Evolutionary conservation across 2,888 invertebrate genomes (phyloP), one percentile per base, ranked within the genome.

Genomic region (Serripes groenlandicus): DNA sequence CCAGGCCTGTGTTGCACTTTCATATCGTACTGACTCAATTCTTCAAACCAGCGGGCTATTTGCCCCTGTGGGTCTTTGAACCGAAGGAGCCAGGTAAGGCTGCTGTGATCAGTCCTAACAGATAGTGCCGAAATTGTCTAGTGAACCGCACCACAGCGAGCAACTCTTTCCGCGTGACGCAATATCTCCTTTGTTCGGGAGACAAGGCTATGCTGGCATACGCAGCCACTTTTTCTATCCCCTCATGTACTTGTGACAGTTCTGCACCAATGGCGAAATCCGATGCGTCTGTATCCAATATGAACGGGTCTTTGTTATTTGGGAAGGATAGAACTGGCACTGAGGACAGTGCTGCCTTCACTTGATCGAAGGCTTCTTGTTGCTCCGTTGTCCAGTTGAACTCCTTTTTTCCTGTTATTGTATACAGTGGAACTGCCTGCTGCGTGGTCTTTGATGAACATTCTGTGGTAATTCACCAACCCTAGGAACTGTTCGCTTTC

Each of bases 1-100:
- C 79, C 75, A 18, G 66, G 32, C 5, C 79, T 64, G 35, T 83
- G 83, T 72, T 78, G 34, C 9, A 87, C 73, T 3, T 37, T n/a
- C 81, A 88, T 76, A 37, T 83, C 54, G 60, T 79, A 88, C 56
- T 87, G 83, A 1, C 64, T 37, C 9, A 88, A 54, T 42, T 85
- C 85, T 32, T 85, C 85, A n/a, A 85, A 35, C 89, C 87, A 86
- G 18, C 83, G 35, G 1, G 86, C 86, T 9, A 87, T 35, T 28
- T 85, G 82, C 1, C 85, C 83, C 15, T 81, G 62, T 21, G 75
- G 78, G 34, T 85, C 52, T 30, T 81, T 83, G 49, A 86, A 88
- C 3, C 70, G 32, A 52, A 69, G 52, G 2, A 69, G 21, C 69
- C 69, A 69, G 3, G 9, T 18, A 3, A 69, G 32, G 26, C 52